These are phyloP conservation scores for Empidonax traillii DNA, from an alignment of 2,113 vertebrate genomes.

Conservation along the genomic window DNA sequence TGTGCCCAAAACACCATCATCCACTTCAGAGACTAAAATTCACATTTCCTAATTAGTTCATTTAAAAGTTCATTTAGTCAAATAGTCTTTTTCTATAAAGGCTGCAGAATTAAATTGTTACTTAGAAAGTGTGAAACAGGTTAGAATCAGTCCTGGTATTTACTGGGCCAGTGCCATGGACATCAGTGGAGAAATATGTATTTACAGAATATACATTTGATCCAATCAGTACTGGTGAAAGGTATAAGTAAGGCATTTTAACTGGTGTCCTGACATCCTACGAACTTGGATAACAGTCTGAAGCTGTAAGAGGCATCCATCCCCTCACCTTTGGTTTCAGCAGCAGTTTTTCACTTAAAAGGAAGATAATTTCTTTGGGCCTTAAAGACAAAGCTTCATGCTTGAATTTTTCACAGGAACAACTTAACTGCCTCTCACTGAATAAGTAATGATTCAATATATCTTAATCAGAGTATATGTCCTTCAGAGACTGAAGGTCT, in stretches of 20 bases:
- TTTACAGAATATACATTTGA: background rate
- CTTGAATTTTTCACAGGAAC: constrained; percentile 3
- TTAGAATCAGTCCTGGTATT: background rate
- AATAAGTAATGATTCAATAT: constrained; percentile 31
- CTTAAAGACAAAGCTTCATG: background rate
- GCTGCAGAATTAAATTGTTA: background rate
- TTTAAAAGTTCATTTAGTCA: background rate
- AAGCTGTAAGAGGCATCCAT: background rate
- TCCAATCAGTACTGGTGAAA: background rate
- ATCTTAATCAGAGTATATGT: constrained; percentile 29
- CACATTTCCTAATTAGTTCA: background rate
- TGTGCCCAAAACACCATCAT: background rate
- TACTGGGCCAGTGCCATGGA: background rate
- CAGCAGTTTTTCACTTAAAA: background rate
- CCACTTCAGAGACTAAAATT: background rate
- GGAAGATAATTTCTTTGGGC: background rate
- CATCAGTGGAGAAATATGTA: background rate
- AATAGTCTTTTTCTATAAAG: background rate
- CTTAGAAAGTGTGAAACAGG: background rate
- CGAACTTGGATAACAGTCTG: background rate
- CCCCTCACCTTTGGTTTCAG: background rate
- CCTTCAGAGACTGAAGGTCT: constrained; percentile 5
- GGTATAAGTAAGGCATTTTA: background rate
- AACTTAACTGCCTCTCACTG: background rate
- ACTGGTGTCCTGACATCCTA: background rate